phyloP scores from a whole-genome alignment of 2,888 invertebrate species.

The Busseola fusca region DNA sequence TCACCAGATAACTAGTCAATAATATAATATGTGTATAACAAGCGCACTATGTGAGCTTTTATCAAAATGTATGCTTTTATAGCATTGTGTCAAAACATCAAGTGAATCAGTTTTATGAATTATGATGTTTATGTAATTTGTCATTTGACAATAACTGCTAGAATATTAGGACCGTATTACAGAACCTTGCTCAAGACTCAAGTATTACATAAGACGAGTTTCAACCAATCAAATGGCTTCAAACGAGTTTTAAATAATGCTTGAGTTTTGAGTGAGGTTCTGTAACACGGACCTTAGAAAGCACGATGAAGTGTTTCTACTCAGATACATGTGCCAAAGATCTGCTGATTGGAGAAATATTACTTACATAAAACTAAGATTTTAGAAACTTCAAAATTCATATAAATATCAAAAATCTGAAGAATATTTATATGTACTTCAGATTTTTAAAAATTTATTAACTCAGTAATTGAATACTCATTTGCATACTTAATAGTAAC shows the following conservation, averaged over 20 bases:
- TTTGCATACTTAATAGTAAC: slow-evolving; percentile 27
- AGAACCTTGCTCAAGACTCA: no score
- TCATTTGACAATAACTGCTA: slow-evolving; percentile 69
- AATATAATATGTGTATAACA: slow-evolving; percentile 45
- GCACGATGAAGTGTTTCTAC: slow-evolving; percentile 48
- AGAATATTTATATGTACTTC: no score
- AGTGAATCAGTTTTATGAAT: slow-evolving; percentile 53
- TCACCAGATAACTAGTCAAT: slow-evolving; percentile 63
- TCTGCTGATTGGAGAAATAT: slow-evolving; percentile 34
- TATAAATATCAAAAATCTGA: no score
- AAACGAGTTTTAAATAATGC: no score
- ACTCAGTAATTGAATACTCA: slow-evolving; percentile 60
- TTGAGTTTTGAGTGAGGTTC: no score
- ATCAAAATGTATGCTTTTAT: slow-evolving; percentile 46
- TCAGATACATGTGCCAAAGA: slow-evolving; percentile 68
- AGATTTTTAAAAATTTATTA: slow-evolving; percentile 32
- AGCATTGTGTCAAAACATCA: slow-evolving; percentile 45
- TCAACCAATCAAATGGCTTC: no score
- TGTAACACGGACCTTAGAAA: no score
- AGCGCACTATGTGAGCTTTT: slow-evolving; percentile 39
- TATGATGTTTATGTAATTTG: slow-evolving; percentile 57
- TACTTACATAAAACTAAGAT: slow-evolving; percentile 36
- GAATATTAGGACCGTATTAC: no score
- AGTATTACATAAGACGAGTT: no score
- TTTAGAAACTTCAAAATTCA: no score